Evolutionary conservation across 2,888 invertebrate genomes (phyloP).

Genomic region (Frankliniella fusca): DNA sequence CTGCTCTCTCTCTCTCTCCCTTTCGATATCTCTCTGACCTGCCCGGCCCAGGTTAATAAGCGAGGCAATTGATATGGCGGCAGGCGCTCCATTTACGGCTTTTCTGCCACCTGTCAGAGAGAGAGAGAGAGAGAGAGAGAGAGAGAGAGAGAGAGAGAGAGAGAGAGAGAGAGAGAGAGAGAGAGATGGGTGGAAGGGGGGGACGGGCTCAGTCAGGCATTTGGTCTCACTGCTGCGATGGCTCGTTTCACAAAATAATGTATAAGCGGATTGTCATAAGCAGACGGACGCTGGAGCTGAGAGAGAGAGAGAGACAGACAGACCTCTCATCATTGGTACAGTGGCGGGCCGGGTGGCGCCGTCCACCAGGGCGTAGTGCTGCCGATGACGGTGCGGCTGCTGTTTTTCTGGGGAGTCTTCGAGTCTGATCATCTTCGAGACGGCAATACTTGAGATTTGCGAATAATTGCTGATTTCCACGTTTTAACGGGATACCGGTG

Average conservation of each 20-base stretch:
- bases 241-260: neutral
- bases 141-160: too few relatives aligned
- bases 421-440: too few relatives aligned
- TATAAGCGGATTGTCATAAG: slow-evolving; percentile 11
- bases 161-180: too few relatives aligned
- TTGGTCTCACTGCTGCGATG: too few relatives aligned
- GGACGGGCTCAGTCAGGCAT: neutral
- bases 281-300: neutral
- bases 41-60: neutral
- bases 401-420: too few relatives aligned
- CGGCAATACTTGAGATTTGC: too few relatives aligned
- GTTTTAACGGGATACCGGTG: too few relatives aligned
- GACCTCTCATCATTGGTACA: neutral
- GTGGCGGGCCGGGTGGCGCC: too few relatives aligned
- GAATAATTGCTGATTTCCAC: too few relatives aligned
- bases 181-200: neutral
- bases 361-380: too few relatives aligned
- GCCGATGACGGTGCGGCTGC: too few relatives aligned
- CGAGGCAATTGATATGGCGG: neutral
- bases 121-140: neutral
- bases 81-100: neutral
- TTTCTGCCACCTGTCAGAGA: neutral
- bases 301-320: neutral
- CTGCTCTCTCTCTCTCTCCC: neutral
- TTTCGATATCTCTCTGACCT: neutral